phyloP scores from a whole-genome alignment of 1,140 invertebrate species.

The Drosophila watanabei region DNA sequence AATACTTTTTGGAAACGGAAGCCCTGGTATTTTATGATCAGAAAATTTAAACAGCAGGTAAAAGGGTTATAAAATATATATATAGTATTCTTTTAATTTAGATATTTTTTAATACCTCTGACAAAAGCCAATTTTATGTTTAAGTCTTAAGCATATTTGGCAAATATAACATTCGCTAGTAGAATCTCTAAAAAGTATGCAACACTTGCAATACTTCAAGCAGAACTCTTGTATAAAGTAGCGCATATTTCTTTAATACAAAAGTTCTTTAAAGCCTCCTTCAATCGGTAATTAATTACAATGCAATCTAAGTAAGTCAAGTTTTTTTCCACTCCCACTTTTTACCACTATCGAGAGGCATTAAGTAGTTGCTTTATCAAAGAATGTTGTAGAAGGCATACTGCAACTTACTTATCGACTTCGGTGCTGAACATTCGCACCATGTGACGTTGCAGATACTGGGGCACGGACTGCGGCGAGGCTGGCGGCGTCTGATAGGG shows the following conservation, averaged over 20 bases:
- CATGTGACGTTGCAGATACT: constrained; percentile 81
- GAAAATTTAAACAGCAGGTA: neutral
- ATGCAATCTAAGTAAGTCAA: neutral
- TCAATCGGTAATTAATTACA: neutral
- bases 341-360: neutral
- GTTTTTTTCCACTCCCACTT: neutral
- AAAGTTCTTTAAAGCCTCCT: neutral
- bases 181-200: neutral
- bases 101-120: no score
- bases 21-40: neutral
- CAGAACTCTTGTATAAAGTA: neutral
- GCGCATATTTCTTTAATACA: no score
- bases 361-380: constrained; percentile 6
- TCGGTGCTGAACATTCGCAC: constrained; percentile 84
- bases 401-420: constrained; percentile 76
- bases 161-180: neutral
- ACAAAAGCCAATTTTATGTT: no score
- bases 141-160: no score
- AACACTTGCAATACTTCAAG: neutral
- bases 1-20: neutral
- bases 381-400: no score
- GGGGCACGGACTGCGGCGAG: constrained; percentile 70
- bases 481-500: constrained; percentile 77
- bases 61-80: neutral
- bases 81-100: neutral